Evolutionary conservation across 2,888 invertebrate species (phyloP).

Genomic region (Stenichneumon culpator): DNA sequence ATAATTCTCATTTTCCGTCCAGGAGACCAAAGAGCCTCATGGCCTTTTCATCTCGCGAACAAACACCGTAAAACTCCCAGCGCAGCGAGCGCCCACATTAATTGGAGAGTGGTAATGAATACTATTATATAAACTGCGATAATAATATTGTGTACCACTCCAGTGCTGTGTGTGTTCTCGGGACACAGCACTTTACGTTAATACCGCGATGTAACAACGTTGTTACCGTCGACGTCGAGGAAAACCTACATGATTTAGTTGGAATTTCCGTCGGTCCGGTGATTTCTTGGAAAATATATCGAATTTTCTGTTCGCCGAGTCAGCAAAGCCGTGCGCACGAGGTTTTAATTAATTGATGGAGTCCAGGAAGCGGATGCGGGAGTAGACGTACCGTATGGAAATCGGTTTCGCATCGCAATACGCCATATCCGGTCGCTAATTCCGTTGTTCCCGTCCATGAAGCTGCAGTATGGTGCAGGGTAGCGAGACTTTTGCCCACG

Average conservation of each 20-base stretch:
- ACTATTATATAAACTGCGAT: background rate
- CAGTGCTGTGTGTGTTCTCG: background rate
- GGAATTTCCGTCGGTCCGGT: background rate
- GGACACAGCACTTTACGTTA: background rate
- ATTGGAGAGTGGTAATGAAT: constrained; percentile 27
- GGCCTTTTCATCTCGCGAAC: constrained; percentile 52
- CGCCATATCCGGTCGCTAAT: background rate
- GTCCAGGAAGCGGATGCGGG: constrained; percentile 3
- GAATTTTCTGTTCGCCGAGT: background rate
- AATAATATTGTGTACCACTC: background rate
- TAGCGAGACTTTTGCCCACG: background rate
- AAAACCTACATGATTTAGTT: background rate
- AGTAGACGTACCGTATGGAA: constrained; percentile 5
- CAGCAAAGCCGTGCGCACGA: background rate
- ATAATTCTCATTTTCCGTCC: constrained; percentile 57
- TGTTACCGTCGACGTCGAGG: background rate
- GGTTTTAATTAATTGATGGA: constrained; percentile 3
- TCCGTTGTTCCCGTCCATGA: background rate
- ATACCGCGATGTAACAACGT: background rate
- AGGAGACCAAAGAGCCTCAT: constrained; percentile 32
- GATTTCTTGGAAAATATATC: background rate
- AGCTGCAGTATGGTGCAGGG: background rate
- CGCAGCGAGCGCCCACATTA: constrained; percentile 31
- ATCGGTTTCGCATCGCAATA: background rate
- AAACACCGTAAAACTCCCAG: constrained; percentile 42